A percentile compares a stretch with the other conserved stretches of the same genome.
Conservation (phyloP, 2,888 invertebrate genomes). For the Lissocephala sabroskyi region DNA sequence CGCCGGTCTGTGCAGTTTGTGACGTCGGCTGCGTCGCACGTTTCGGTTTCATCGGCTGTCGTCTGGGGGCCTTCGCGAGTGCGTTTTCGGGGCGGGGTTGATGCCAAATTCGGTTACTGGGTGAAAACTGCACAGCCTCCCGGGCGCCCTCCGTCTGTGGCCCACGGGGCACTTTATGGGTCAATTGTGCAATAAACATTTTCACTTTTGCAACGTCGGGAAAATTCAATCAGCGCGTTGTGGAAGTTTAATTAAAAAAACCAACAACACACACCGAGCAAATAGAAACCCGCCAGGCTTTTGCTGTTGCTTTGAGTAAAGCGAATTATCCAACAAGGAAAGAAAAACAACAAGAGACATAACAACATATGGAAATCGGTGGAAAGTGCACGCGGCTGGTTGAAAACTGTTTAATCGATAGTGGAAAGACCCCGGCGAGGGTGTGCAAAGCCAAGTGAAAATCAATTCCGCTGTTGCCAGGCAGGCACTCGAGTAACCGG, state of each 20-base stretch:
- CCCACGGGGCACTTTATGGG: constrained; percentile 41
- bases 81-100: constrained; percentile 22
- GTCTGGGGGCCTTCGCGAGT: too few relatives aligned
- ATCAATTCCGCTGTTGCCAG: constrained; percentile 12
- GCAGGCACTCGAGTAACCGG: constrained; percentile 18
- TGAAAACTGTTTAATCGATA: constrained; percentile 58
- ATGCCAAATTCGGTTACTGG: constrained; percentile 66
- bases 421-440: constrained; percentile 34
- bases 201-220: constrained; percentile 18
- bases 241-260: constrained; percentile 36
- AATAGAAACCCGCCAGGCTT: too few relatives aligned
- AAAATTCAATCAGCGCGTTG: constrained; percentile 8
- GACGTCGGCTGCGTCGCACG: constrained; percentile 40
- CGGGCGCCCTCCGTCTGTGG: constrained; percentile 20
- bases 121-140: constrained; percentile 49
- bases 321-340: constrained; percentile 29
- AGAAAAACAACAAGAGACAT: not conserved
- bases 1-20: constrained; percentile 60
- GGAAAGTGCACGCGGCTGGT: constrained; percentile 14
- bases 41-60: not conserved
- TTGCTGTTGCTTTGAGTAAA: constrained; percentile 11
- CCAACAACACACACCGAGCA: constrained; percentile 21
- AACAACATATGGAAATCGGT: constrained; percentile 20
- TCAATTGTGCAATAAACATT: constrained; percentile 42
- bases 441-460: constrained; percentile 28